Base-by-base conservation (phyloP, 2,888 invertebrate species). In the Latrodectus elegans region DNA sequence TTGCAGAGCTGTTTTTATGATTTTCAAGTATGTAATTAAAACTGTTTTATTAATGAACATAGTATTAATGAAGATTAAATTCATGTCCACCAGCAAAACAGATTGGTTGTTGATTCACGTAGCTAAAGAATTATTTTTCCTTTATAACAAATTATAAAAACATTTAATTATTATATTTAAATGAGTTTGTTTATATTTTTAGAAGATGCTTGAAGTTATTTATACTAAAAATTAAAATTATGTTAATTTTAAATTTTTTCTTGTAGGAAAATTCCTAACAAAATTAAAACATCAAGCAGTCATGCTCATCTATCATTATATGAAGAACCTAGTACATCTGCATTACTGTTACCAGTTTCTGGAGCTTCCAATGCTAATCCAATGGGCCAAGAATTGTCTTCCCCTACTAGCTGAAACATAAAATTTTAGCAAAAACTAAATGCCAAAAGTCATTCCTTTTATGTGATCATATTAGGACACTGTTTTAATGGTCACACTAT, bases 391-490 rank as follows among this genome's bases (percentile, higher is more conserved):
- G 88, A 88, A 84, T 74, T 88, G 80, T 88, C 88, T 88, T 88
- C 84, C 78, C 88, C 88, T 72, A 84, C 80, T 88, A 88, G 88
- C 71, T 88, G 88, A 88, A 84, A 79, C 74, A 74, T 82, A 55
- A 70, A 71, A 80, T 73, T 80, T 74, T 75, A 83, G 79, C 83
- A 80, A 79, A 85, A 74, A 68, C 52, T 68, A 84, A 88, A 72
- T 84, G 88, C 88, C 88, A 88, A 88, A 84, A 84, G 84, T 84
- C 88, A 88, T 88, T 88, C 88, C 88, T 88, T 38, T 74, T 76
- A 76, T 84, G 88, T 88, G 88, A 87, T 87, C 78, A 82, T 82
- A 73, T 82, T 87, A 83, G 78, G 73, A 79, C 67, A 79, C 73
- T 77, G 64, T 83, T 75, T 79, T 68, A 80, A 64, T 72, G 88